A percentile compares a stretch with the other conserved stretches of the same genome.
phyloP scores from a whole-genome alignment of 2,888 invertebrate genomes.

The Drosophila niveifrons region DNA sequence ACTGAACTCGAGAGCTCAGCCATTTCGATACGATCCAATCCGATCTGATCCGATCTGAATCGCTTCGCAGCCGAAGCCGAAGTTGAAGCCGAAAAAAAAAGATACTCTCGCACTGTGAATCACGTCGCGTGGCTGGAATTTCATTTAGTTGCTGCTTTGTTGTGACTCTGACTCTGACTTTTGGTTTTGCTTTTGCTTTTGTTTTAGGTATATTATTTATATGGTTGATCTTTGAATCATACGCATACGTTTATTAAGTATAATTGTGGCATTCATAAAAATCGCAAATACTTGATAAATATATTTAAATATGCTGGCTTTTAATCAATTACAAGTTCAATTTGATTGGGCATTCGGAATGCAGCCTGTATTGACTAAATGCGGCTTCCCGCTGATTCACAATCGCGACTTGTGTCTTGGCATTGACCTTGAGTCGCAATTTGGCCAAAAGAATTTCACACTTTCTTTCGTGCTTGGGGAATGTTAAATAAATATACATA shows the following conservation, averaged over 20 bases:
- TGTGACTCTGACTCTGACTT: neutral
- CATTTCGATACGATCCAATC: slow-evolving; percentile 11
- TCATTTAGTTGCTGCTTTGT: slow-evolving; percentile 5
- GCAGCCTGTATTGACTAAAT: slow-evolving; percentile 43
- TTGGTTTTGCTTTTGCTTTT: slow-evolving; percentile 13
- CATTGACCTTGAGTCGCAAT: slow-evolving; percentile 53
- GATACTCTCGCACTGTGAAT: slow-evolving; percentile 52
- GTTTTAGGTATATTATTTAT: slow-evolving; percentile 16
- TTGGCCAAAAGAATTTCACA: slow-evolving; percentile 44
- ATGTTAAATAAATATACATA: neutral
- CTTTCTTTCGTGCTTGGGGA: slow-evolving; percentile 36
- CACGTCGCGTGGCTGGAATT: slow-evolving; percentile 71
- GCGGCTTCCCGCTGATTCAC: slow-evolving; percentile 45
- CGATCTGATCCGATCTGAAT: slow-evolving; percentile 17
- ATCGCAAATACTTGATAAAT: slow-evolving; percentile 68
- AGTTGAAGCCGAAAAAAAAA: slow-evolving; percentile 32
- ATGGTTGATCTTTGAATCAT: slow-evolving; percentile 49
- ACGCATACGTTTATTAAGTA: slow-evolving; percentile 21
- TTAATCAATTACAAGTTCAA: slow-evolving; percentile 70
- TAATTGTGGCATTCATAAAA: slow-evolving; percentile 60
- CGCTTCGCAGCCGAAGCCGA: slow-evolving; percentile 25
- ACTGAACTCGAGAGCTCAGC: slow-evolving; percentile 55
- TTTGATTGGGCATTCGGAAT: slow-evolving; percentile 46
- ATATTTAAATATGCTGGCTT: slow-evolving; percentile 65
- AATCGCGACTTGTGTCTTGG: slow-evolving; percentile 6